Conservation (phyloP, 1,140 invertebrate species). For the Solen grandis region DNA sequence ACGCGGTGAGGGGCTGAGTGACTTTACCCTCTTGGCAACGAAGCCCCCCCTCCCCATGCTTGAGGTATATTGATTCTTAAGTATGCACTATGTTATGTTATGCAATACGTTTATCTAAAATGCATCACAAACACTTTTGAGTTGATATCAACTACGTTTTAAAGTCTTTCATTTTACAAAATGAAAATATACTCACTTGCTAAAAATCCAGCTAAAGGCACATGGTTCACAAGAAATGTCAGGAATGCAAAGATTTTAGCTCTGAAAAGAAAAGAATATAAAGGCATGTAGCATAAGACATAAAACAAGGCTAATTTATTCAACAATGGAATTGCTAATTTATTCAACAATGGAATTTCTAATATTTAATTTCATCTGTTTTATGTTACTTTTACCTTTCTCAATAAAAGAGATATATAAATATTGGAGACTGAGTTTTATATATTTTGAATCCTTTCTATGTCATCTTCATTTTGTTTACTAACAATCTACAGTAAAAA, state of each 20-base stretch:
- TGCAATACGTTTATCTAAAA: too few relatives aligned
- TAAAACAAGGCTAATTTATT: not conserved
- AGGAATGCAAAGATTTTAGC: conserved; percentile 66
- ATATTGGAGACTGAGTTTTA: not conserved
- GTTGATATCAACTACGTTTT: too few relatives aligned
- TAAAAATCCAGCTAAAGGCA: conserved; percentile 70
- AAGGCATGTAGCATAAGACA: not conserved
- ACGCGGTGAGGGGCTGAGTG: too few relatives aligned
- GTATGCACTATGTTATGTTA: too few relatives aligned
- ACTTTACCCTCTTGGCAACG: too few relatives aligned
- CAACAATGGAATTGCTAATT: not conserved
- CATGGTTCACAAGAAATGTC: conserved; percentile 67
- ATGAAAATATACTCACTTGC: conserved; percentile 64
- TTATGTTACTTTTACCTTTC: not conserved
- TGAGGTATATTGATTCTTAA: too few relatives aligned
- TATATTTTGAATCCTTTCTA: too few relatives aligned
- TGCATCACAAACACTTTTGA: too few relatives aligned
- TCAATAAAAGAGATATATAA: not conserved
- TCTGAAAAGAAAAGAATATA: conserved; percentile 62
- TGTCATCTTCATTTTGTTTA: too few relatives aligned
- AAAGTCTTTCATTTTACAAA: conserved; percentile 79
- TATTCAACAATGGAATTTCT: not conserved
- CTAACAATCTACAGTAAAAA: too few relatives aligned
- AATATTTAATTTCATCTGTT: not conserved
- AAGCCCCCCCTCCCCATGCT: too few relatives aligned